Percentiles rank a stretch among this genome's conserved stretches.
These are phyloP conservation scores for Aleiodes testaceus DNA, from an alignment of 2,888 invertebrate species.

Conservation along the genomic window DNA sequence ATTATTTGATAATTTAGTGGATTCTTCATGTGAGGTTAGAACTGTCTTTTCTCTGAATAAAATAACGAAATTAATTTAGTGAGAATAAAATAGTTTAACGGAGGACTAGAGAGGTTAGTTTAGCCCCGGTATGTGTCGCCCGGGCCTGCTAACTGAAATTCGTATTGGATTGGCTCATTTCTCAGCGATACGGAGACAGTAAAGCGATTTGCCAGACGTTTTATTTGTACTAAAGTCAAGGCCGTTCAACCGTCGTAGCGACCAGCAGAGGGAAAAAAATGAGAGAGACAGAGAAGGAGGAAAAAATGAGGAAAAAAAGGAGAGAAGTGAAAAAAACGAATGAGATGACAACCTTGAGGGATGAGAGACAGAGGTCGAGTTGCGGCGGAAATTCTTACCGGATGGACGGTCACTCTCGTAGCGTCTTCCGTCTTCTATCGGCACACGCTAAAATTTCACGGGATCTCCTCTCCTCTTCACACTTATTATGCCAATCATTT, in stretches of 20 bases:
- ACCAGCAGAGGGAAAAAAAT: slow-evolving; percentile 34
- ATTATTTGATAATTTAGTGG: not conserved
- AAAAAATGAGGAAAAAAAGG: slow-evolving; percentile 22
- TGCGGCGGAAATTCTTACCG: slow-evolving; percentile 48
- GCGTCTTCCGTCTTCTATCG: slow-evolving; percentile 38
- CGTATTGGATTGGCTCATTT: slow-evolving; percentile 25
- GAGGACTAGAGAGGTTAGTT: slow-evolving; percentile 37
- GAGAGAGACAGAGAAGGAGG: slow-evolving; percentile 35
- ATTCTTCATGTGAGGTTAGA: not conserved
- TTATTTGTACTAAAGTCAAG: slow-evolving; percentile 62
- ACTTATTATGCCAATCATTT: slow-evolving; percentile 52
- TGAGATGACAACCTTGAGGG: slow-evolving; percentile 53
- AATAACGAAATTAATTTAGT: not conserved
- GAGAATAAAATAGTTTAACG: not conserved
- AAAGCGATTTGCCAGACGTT: slow-evolving; percentile 36
- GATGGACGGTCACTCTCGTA: slow-evolving; percentile 38
- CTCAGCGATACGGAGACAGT: slow-evolving; percentile 12
- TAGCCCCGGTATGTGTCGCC: slow-evolving; percentile 1
- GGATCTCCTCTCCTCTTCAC: slow-evolving; percentile 42
- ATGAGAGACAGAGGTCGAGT: slow-evolving; percentile 27
- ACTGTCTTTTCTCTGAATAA: not conserved
- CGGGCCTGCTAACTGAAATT: slow-evolving; percentile 12
- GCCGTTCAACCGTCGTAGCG: slow-evolving; percentile 56
- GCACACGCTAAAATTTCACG: slow-evolving; percentile 43
- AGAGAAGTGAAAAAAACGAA: slow-evolving; percentile 39